These are phyloP conservation scores for Bujurquina vittata DNA, from an alignment of 2,113 vertebrate species.

Conservation along the genomic window DNA sequence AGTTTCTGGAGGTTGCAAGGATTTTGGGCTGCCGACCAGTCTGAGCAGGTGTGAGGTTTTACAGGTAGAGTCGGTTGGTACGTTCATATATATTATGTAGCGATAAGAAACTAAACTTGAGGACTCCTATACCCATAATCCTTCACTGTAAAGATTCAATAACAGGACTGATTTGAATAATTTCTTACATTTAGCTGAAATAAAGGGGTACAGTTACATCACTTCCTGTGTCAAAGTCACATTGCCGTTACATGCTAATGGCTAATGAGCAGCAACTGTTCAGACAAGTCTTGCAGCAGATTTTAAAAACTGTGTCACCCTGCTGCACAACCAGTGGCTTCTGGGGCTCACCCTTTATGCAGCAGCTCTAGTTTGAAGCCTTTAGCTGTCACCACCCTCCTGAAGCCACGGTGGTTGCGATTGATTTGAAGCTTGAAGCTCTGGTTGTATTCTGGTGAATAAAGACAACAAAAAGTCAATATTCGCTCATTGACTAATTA, in stretches of 20 bases:
- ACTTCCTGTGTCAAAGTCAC: neutral
- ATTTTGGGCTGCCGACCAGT: no score
- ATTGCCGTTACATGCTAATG: neutral
- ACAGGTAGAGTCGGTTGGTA: neutral
- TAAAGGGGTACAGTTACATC: neutral
- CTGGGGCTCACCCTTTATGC: conserved; percentile 91
- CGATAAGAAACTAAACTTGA: neutral
- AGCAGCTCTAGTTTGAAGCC: conserved; percentile 96
- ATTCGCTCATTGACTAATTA: neutral
- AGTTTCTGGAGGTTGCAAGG: no score
- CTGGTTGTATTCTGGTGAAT: conserved; percentile 89
- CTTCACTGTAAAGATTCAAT: neutral
- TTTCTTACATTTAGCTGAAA: neutral
- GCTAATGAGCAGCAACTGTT: neutral
- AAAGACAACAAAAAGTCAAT: neutral
- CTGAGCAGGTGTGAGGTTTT: no score
- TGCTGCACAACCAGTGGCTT: neutral
- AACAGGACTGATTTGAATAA: neutral
- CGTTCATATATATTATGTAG: neutral
- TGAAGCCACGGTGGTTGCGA: conserved; percentile 92
- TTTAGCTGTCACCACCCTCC: conserved; percentile 88
- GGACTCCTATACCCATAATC: neutral
- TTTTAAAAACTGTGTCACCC: neutral
- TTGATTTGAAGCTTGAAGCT: conserved; percentile 93
- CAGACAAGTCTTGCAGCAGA: neutral